Evolutionary conservation across 2,888 invertebrate species (phyloP).

Genomic region (Colostygia pectinataria): DNA sequence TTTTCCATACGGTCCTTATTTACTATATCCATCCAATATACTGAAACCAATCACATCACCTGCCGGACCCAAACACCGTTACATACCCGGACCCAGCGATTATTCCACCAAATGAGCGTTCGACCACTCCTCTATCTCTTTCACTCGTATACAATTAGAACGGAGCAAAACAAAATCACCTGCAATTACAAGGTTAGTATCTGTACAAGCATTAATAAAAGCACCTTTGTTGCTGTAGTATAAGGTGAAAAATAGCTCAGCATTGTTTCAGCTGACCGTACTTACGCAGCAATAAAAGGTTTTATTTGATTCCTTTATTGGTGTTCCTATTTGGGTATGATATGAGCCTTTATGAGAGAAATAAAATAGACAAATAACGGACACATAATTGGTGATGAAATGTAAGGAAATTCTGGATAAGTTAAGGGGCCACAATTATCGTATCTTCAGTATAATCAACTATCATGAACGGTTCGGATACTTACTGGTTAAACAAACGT

Average conservation of each 20-base stretch:
- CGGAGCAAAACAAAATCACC: constrained; percentile 28
- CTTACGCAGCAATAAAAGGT: constrained; percentile 27
- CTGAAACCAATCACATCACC: constrained; percentile 3
- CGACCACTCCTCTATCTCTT: constrained; percentile 13
- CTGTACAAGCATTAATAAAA: constrained; percentile 7
- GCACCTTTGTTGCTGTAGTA: constrained; percentile 2
- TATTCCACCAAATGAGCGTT: constrained; percentile 22
- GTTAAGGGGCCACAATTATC: too few relatives aligned
- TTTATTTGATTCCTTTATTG: constrained; percentile 39
- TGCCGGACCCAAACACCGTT: constrained; percentile 5
- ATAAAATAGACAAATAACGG: constrained; percentile 25
- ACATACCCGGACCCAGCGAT: constrained; percentile 8
- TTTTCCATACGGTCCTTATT: not conserved
- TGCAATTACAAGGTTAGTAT: constrained; percentile 14
- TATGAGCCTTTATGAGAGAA: constrained; percentile 31
- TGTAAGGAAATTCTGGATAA: too few relatives aligned
- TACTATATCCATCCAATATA: constrained; percentile 10
- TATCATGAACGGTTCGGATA: too few relatives aligned
- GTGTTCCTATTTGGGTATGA: constrained; percentile 31
- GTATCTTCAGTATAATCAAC: too few relatives aligned
- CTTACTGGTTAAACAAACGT: too few relatives aligned
- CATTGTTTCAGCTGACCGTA: constrained; percentile 26
- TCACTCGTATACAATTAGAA: constrained; percentile 28
- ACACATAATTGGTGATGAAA: constrained; percentile 26
- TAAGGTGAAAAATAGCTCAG: constrained; percentile 16